Evolutionary conservation across 2,888 invertebrate genomes (phyloP), one percentile per base, ranked within the genome.

Genomic region (Drosophila antonietae): DNA sequence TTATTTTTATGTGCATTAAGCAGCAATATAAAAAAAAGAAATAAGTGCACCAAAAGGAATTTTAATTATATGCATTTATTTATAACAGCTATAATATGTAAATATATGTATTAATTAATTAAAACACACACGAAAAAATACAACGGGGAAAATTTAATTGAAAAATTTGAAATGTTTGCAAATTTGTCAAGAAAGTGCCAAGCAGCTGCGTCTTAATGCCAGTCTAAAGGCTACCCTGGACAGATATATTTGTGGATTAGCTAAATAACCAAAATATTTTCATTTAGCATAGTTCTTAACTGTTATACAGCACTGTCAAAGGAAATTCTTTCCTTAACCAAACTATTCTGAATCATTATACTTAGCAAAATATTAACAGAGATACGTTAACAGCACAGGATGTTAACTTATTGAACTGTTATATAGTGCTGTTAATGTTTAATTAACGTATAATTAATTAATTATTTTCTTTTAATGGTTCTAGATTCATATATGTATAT

Each of bases 1-100:
- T 68, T 73, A 53, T 51, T 44, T 55, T 56, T 8, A n/a, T 46
- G 18, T 35, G 35, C 49, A 61, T 39, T 47, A 33, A 58, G 28
- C 51, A 37, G 12, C 55, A 18, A 51, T 33, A 33, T 51, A 51
- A 33, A 51, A 49, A 49, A 47, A 47, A 43, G 28, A 66, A 66
- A 51, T 46, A 51, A 56, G 28, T 44, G 35, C 57, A 35, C 14
- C 49, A 23, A 51, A 15, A 49, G 49, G 15, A 51, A 64, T 51
- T 20, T 61, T 31, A 49, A 55, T 28, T 39, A 28, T 55, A 39
- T 55, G n/a, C 53, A 55, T 9, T 55, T 55, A 55, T 39, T 39
- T 39, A 55, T 55, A 55, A n/a, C 53, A 39, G 28, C 43, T 12
- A 28, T 6, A 37, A 23, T n/a, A 35, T 10, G 14, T 15, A 37